Percentiles rank a stretch among this genome's conserved stretches.
phyloP scores from a whole-genome alignment of 2,888 invertebrate genomes.

The Lasioglossum zephyrum region DNA sequence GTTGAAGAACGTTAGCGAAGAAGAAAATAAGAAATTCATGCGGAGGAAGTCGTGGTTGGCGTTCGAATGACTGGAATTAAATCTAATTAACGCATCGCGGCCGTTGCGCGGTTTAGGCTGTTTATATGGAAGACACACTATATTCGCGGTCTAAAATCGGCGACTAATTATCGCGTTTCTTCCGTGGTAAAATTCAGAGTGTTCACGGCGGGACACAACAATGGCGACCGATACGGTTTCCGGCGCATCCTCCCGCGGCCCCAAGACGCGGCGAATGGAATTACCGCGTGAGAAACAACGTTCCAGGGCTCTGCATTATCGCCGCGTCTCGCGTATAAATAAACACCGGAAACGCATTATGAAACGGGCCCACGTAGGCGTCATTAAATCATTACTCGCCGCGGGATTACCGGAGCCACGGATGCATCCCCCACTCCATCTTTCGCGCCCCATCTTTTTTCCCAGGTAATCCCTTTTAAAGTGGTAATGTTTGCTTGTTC shows the following conservation, averaged over 20 bases:
- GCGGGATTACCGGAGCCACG: slow-evolving; percentile 31
- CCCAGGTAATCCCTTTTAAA: slow-evolving; percentile 41
- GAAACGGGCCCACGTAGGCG: slow-evolving; percentile 47
- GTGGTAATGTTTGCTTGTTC: slow-evolving; percentile 2
- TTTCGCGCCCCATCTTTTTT: slow-evolving; percentile 8
- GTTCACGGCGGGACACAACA: slow-evolving; percentile 6
- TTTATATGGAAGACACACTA: neutral
- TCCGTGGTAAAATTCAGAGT: slow-evolving; percentile 50
- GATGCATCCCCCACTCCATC: neutral
- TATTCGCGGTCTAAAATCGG: slow-evolving; percentile 38
- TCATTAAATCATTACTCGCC: slow-evolving; percentile 59
- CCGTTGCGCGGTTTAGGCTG: neutral
- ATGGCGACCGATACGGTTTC: slow-evolving; percentile 32
- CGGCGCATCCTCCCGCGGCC: slow-evolving; percentile 15
- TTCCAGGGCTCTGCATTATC: slow-evolving; percentile 37
- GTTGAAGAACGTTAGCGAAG: no score
- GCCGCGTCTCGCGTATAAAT: slow-evolving; percentile 40
- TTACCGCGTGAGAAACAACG: slow-evolving; percentile 66
- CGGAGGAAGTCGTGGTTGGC: slow-evolving; percentile 39
- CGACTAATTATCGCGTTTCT: slow-evolving; percentile 50
- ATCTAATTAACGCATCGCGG: slow-evolving; percentile 44
- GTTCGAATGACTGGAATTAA: slow-evolving; percentile 48
- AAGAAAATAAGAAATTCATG: neutral
- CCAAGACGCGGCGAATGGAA: slow-evolving; percentile 34
- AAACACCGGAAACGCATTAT: slow-evolving; percentile 54